phyloP scores from a whole-genome alignment of 2,797 vertebrate species.

The Melanotaenia trifasciata region DNA sequence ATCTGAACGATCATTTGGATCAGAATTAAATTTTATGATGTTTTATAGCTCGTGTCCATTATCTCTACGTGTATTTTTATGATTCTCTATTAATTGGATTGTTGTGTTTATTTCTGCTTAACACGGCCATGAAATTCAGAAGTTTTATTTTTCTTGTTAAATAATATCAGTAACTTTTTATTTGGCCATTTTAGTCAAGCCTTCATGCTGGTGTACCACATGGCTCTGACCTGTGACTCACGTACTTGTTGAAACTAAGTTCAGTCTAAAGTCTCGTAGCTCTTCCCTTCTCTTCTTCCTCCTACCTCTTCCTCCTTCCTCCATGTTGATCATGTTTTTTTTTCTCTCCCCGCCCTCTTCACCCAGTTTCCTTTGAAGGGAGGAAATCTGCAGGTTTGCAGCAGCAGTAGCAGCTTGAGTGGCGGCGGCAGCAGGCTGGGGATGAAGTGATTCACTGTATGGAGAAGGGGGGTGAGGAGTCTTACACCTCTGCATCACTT shows the following conservation, averaged over 20 bases:
- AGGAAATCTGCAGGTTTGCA: conserved; percentile 82
- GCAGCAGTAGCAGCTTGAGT: conserved; percentile 36
- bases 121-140: no score
- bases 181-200: no score
- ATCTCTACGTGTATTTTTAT: no score
- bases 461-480: conserved; percentile 44
- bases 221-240: no score
- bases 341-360: conserved; percentile 51
- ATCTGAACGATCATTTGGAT: no score
- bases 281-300: conserved; percentile 57
- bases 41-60: no score
- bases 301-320: conserved; percentile 60
- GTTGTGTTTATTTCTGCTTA: no score
- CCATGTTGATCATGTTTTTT: conserved; percentile 47
- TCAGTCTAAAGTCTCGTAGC: conserved; percentile 6
- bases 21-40: no score
- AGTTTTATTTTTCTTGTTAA: no score
- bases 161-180: no score
- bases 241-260: not conserved
- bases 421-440: conserved; percentile 7
- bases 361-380: conserved; percentile 77
- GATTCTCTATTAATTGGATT: no score
- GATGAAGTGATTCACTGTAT: conserved; percentile 70
- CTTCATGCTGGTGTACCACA: not conserved
- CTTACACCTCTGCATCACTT: conserved; percentile 74